Base-by-base conservation (phyloP, 2,888 invertebrate species). In the Didymodactylos carnosus region DNA sequence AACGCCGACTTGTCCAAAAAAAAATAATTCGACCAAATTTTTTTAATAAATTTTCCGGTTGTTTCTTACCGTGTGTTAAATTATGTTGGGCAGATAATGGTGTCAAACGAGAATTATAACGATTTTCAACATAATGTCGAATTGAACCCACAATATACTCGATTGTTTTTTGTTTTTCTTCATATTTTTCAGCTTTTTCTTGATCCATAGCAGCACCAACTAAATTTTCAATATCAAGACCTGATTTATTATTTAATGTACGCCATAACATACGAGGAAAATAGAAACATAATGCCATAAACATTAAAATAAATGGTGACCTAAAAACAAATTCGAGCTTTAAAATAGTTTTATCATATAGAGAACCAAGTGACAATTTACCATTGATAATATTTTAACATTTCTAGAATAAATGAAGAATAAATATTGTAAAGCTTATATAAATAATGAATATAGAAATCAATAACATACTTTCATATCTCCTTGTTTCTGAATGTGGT, bases 321-420 rank as follows among this genome's bases (percentile, higher is more conserved):
- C n/a, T n/a, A n/a, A n/a, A n/a, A n/a, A n/a, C n/a, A n/a, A n/a
- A n/a, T n/a, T n/a, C n/a, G n/a, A n/a, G n/a, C n/a, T n/a, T n/a
- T n/a, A n/a, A n/a, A n/a, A n/a, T n/a, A n/a, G n/a, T n/a, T n/a
- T n/a, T n/a, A n/a, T n/a, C n/a, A n/a, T n/a, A n/a, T n/a, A n/a
- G n/a, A n/a, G n/a, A n/a, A n/a, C n/a, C n/a, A n/a, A n/a, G n/a
- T n/a, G n/a, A n/a, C n/a, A n/a, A n/a, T n/a, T n/a, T n/a, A n/a
- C n/a, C 74, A 74, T 43, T 74, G 74, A 69, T 74, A 74, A 49
- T 74, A 74, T 62, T 74, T 74, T 25, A 74, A 39, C 74, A 74
- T 53, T 39, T 53, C 71, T 71, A 71, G 29, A 53, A 29, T 14
- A 35, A 19, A 35, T n/a, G 1, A 2, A 62, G 19, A 3, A 0